Base-by-base conservation (phyloP, 2,797 vertebrate species). In the Ptychadena robeensis region DNA sequence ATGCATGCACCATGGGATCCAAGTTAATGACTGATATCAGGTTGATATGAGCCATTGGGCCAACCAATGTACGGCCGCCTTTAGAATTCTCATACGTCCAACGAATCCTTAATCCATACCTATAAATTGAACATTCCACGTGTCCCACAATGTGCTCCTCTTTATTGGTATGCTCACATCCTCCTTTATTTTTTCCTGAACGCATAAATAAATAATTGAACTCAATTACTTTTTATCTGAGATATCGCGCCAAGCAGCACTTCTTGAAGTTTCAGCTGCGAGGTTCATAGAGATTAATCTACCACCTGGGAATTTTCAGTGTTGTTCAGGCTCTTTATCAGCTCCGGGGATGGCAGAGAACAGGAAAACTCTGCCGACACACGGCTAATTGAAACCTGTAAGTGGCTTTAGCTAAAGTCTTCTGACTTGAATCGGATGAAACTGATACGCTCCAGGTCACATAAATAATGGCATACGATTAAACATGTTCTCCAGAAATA, bases 261-360 rank as follows among this genome's bases (percentile, higher is more conserved):
- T 77, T 77, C 76, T 75, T 63, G 73, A 68, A 64, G 32, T 63
- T 44, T 75, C 73, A 30, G n/a, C 64, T 82, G 64, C 8, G 66
- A 82, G 28, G 65, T 77, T 82, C 66, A 70, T 44, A 65, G 66
- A 82, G 81, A 82, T 77, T 70, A 82, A 82, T 82, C 81, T 82
- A 82, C 66, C 81, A 77, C 73, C 81, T 78, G 82, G 82, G 82
- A 83, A 30, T 83, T 79, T 79, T 30, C 61, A 28, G 35, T 66
- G 63, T 66, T 65, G 34, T 38, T 83, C 30, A 15, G 31, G 73
- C 38, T 78, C 74, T 64, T 82, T 78, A 78, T 67, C 82, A 67
- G 38, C 35, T 79, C 44, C 2, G 44, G 69, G 40, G 40, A 79
- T 37, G 32, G 15, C 22, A 34, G 37, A 79, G n/a, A 48, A 34